Evolutionary conservation across 2,113 vertebrate genomes (phyloP).

Genomic region (Penelope pileata): DNA sequence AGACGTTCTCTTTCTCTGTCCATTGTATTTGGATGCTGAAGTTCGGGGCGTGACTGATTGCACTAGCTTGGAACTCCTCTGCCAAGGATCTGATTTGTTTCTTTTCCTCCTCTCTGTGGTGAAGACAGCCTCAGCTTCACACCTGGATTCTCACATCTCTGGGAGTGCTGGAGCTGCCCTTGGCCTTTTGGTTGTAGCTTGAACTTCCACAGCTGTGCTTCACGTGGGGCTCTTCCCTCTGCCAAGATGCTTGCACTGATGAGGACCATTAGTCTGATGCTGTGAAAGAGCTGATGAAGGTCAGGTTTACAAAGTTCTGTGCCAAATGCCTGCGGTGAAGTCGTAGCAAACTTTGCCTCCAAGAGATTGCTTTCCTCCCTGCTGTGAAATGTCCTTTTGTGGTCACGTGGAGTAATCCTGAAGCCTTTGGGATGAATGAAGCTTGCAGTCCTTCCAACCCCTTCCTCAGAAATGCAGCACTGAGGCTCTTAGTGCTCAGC

Average conservation of each 20-base stretch:
- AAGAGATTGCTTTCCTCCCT: background rate
- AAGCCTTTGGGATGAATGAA: background rate
- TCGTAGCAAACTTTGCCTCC: background rate
- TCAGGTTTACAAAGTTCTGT: background rate
- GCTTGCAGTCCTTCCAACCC: rapidly evolving
- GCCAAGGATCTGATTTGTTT: background rate
- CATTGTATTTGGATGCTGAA: background rate
- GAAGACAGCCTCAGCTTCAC: background rate
- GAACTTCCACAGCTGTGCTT: background rate
- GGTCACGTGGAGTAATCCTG: rapidly evolving
- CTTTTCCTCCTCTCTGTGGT: background rate
- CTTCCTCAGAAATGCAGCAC: rapidly evolving
- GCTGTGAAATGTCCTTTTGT: rapidly evolving
- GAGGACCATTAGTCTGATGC: background rate
- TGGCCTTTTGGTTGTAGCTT: background rate
- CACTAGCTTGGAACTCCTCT: background rate
- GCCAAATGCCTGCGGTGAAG: rapidly evolving
- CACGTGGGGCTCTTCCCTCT: rapidly evolving
- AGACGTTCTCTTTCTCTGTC: background rate
- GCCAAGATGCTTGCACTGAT: background rate
- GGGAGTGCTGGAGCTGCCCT: background rate
- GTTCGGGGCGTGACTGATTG: background rate
- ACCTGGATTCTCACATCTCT: background rate
- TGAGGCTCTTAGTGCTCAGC: background rate
- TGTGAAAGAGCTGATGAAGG: background rate